These are phyloP conservation scores for Mycogona germanica DNA, from an alignment of 2,888 invertebrate genomes.

Conservation along the genomic window DNA sequence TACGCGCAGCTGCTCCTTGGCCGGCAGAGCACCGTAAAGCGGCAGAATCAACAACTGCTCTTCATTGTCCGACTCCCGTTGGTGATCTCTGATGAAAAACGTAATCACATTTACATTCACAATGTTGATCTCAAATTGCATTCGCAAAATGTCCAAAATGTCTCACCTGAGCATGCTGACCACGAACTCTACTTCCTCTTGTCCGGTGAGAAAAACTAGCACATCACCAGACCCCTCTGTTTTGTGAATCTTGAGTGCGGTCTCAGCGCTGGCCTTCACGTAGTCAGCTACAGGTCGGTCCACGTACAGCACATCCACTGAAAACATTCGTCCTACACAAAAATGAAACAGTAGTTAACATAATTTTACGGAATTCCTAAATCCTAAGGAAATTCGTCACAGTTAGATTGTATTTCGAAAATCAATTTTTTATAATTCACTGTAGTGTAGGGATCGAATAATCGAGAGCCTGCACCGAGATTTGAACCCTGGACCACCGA, in stretches of 20 bases:
- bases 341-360: not conserved
- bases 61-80: not conserved
- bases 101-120: not conserved
- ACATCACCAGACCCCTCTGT: slow-evolving; percentile 66
- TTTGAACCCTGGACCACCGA: no score
- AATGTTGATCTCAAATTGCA: not conserved
- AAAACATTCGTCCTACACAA: slow-evolving; percentile 59
- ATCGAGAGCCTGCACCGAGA: no score
- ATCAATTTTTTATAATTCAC: no score
- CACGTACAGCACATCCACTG: slow-evolving; percentile 71
- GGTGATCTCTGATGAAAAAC: not conserved
- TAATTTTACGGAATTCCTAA: not conserved
- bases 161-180: slow-evolving; percentile 34
- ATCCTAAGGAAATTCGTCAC: no score
- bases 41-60: slow-evolving; percentile 46
- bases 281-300: slow-evolving; percentile 82
- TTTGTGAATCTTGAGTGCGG: slow-evolving; percentile 70
- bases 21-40: slow-evolving; percentile 83
- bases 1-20: slow-evolving; percentile 72
- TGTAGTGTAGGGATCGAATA: no score
- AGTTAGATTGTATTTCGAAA: no score
- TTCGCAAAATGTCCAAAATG: no score
- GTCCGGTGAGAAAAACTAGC: slow-evolving; percentile 82
- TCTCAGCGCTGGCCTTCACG: slow-evolving; percentile 72
- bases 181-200: slow-evolving; percentile 81